Conservation (phyloP, 2,113 vertebrate genomes). For the Malurus cyaneus region DNA sequence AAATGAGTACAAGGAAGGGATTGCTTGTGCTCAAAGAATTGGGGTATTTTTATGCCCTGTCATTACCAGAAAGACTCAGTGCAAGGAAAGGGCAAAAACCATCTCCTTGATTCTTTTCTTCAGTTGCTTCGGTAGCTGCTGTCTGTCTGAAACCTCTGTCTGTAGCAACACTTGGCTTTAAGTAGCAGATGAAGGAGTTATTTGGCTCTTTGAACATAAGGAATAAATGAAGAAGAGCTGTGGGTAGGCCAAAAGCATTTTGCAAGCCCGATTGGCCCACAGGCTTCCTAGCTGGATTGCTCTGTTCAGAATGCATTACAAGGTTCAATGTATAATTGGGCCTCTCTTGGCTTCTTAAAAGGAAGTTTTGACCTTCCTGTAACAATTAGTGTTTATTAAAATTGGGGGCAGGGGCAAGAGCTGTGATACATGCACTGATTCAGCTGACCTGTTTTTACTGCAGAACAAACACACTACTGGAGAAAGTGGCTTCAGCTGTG, state of each 20-base stretch:
- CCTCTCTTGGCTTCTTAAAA: neutral
- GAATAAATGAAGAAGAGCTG: neutral
- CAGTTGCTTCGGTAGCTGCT: neutral
- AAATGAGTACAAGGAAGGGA: neutral
- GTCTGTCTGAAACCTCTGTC: neutral
- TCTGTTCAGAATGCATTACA: neutral
- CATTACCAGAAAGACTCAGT: neutral
- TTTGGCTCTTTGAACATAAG: neutral
- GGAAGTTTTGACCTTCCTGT: neutral
- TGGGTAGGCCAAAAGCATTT: neutral
- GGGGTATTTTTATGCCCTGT: neutral
- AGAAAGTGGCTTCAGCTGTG: conserved; percentile 94
- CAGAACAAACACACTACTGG: conserved; percentile 93
- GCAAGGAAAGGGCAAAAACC: neutral
- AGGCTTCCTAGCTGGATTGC: neutral
- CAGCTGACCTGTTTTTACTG: neutral
- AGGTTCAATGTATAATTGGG: neutral
- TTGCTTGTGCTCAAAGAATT: neutral
- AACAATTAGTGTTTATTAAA: neutral
- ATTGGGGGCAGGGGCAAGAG: neutral
- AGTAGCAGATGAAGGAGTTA: neutral
- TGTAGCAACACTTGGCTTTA: neutral
- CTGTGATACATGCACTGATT: neutral
- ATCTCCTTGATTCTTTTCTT: neutral
- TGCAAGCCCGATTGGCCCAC: neutral